A percentile compares a stretch with the other conserved stretches of the same genome.
Evolutionary conservation across 2,113 vertebrate species (phyloP).

Genomic region (Corythoichthys intestinalis): DNA sequence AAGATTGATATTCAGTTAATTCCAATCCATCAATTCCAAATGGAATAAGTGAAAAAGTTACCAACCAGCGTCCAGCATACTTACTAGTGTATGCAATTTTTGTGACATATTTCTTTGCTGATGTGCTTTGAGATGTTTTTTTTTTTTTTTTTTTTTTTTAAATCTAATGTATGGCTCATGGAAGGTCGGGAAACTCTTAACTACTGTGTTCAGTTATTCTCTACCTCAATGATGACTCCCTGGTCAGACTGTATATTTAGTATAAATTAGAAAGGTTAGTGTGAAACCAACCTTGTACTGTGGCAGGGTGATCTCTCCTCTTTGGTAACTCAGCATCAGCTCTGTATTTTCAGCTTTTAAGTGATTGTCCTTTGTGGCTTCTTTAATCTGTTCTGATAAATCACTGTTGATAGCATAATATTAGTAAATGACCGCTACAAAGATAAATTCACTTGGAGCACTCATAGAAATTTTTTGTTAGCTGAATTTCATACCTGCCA

Average conservation of each 20-base stretch:
- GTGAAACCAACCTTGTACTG: slow-evolving; percentile 83
- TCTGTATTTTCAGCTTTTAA: slow-evolving; percentile 82
- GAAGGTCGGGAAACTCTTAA: background rate
- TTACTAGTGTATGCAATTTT: background rate
- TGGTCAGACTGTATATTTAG: background rate
- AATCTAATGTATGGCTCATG: background rate
- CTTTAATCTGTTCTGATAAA: slow-evolving; percentile 88
- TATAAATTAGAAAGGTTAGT: background rate
- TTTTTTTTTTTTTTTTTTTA: background rate
- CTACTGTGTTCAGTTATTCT: background rate
- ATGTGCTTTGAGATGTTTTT: background rate
- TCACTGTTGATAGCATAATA: slow-evolving; percentile 59
- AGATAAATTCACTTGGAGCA: background rate
- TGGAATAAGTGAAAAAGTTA: no score
- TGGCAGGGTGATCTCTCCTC: slow-evolving; percentile 77
- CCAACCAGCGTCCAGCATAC: no score
- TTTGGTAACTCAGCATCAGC: slow-evolving; percentile 90
- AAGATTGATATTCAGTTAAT: no score
- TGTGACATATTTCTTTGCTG: background rate
- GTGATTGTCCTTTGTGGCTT: slow-evolving; percentile 84
- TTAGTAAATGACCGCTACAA: background rate
- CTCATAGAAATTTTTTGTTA: background rate
- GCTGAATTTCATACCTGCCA: slow-evolving; percentile 38
- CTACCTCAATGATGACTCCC: background rate
- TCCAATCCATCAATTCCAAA: no score